Evolutionary conservation across 2,888 invertebrate genomes (phyloP).

Genomic region (Sarcophaga rosellei): DNA sequence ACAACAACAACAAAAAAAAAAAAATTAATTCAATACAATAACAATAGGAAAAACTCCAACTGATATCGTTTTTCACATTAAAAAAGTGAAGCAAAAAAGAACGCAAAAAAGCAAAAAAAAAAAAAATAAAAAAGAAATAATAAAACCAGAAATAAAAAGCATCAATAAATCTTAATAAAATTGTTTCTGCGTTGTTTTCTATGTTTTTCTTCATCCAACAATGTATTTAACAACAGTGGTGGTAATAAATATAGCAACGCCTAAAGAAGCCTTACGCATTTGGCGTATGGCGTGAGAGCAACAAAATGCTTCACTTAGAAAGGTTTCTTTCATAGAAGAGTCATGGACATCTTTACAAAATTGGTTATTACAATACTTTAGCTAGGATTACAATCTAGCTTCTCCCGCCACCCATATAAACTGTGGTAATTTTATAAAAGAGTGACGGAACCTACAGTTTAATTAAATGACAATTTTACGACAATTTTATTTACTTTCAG

Average conservation of each 20-base stretch:
- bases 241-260: background rate
- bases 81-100: too few relatives aligned
- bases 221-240: slow-evolving; percentile 1
- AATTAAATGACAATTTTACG: too few relatives aligned
- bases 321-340: too few relatives aligned
- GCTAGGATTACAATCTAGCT: too few relatives aligned
- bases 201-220: background rate
- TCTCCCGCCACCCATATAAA: too few relatives aligned
- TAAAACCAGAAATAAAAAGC: background rate
- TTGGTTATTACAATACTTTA: too few relatives aligned
- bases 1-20: background rate
- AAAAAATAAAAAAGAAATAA: background rate
- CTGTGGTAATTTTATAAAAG: too few relatives aligned
- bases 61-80: slow-evolving; percentile 24
- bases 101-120: too few relatives aligned
- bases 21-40: slow-evolving; percentile 22
- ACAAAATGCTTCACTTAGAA: background rate
- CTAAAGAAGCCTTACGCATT: background rate
- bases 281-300: background rate
- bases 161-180: slow-evolving; percentile 38
- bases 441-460: too few relatives aligned
- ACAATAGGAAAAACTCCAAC: slow-evolving; percentile 22
- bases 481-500: too few relatives aligned
- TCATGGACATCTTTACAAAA: too few relatives aligned
- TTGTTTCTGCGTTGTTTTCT: background rate